Conservation (phyloP, 2,113 vertebrate species). For the Alethe diademata region DNA sequence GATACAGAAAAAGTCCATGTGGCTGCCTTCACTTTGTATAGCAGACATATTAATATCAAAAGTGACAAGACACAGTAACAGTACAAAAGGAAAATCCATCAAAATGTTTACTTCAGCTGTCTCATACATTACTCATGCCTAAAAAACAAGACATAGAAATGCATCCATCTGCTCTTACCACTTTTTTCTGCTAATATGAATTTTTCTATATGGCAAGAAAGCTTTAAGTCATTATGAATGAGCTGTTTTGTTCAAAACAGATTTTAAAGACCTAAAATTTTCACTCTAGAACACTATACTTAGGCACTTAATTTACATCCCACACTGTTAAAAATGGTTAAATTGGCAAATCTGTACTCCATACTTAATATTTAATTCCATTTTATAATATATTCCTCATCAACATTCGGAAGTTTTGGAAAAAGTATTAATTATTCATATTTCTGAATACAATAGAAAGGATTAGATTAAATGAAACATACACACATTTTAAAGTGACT, state of each 20-base stretch:
- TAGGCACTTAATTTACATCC: neutral
- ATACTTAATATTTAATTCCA: neutral
- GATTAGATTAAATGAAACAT: neutral
- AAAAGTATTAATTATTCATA: neutral
- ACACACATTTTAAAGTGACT: neutral
- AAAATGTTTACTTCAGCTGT: conserved; percentile 5
- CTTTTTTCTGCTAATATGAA: neutral
- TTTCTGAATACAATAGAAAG: neutral
- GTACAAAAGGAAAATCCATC: neutral
- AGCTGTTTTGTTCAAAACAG: neutral
- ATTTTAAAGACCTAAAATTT: neutral
- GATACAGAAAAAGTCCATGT: neutral
- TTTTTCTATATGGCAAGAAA: neutral
- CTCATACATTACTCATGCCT: neutral
- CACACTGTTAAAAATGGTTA: neutral
- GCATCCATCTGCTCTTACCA: neutral
- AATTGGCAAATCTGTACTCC: neutral
- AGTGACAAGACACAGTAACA: neutral
- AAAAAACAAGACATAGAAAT: neutral
- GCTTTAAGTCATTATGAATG: neutral
- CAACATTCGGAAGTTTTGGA: neutral
- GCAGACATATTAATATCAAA: neutral
- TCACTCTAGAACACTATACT: neutral
- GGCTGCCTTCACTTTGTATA: neutral
- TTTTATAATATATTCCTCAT: neutral